phyloP scores from a whole-genome alignment of 2,888 invertebrate species.

The Chrysodeixis includens region DNA sequence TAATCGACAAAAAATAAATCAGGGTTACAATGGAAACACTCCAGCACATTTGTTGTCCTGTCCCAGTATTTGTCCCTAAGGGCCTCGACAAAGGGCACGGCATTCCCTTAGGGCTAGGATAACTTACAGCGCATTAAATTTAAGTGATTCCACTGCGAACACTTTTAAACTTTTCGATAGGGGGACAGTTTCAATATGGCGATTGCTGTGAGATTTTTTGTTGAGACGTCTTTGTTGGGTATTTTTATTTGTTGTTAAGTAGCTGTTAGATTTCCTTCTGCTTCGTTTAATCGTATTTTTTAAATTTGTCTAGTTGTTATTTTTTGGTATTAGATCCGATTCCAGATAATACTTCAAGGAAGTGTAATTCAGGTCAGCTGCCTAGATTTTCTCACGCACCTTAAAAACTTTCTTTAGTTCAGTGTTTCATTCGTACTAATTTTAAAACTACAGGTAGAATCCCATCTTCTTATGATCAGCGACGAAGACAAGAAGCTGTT shows the following conservation, averaged over 20 bases:
- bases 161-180: slow-evolving; percentile 75
- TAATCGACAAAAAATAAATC: slow-evolving; percentile 57
- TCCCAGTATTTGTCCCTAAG: slow-evolving; percentile 66
- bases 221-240: slow-evolving; percentile 14
- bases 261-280: no score
- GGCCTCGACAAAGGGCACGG: slow-evolving; percentile 74
- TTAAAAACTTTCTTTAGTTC: no score
- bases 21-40: slow-evolving; percentile 60
- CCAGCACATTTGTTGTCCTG: slow-evolving; percentile 72
- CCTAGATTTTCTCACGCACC: no score
- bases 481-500: no score
- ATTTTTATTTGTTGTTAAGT: not conserved
- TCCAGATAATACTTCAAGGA: no score
- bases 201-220: slow-evolving; percentile 21
- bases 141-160: slow-evolving; percentile 82
- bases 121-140: slow-evolving; percentile 85
- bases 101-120: slow-evolving; percentile 70
- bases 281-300: no score
- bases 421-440: no score
- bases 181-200: slow-evolving; percentile 49
- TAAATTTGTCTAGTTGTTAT: no score
- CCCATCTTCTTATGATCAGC: no score
- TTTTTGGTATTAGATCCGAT: no score
- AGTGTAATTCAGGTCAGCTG: no score
- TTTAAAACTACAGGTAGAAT: no score